These are phyloP conservation scores for Thomomys bottae DNA, from an alignment of 2,113 vertebrate genomes.

Conservation along the genomic window DNA sequence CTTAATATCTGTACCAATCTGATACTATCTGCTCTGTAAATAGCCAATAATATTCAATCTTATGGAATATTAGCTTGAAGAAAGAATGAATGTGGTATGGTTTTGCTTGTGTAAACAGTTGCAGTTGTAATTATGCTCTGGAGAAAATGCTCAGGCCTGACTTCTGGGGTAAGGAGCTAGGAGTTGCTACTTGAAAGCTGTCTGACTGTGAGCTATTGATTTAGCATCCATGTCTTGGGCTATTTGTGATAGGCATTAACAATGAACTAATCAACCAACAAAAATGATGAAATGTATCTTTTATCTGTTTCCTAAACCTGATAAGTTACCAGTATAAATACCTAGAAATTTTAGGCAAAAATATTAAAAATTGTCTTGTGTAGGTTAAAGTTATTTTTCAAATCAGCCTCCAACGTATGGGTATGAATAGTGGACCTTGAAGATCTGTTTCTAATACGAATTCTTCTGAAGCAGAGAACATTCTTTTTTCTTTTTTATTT, in stretches of 20 bases:
- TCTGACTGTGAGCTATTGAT: not conserved
- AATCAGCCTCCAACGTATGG: not conserved
- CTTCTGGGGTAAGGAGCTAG: not conserved
- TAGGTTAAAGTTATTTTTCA: slow-evolving; percentile 27
- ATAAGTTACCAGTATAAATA: not conserved
- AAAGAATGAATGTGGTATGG: not conserved
- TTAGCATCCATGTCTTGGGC: not conserved
- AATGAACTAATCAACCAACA: not conserved
- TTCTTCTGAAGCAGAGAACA: not conserved
- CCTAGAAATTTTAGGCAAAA: not conserved
- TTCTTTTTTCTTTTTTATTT: no score
- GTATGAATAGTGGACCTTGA: not conserved
- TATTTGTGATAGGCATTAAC: not conserved
- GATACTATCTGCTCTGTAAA: no score
- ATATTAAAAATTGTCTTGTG: not conserved
- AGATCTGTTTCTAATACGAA: not conserved
- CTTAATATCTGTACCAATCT: no score
- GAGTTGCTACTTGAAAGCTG: not conserved
- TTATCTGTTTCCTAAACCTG: not conserved
- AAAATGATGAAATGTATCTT: not conserved
- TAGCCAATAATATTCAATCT: not conserved
- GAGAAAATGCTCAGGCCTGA: not conserved
- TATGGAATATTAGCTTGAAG: not conserved
- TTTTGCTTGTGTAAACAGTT: not conserved
- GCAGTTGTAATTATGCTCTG: not conserved